Percentiles rank a stretch among this genome's conserved stretches.
phyloP scores from a whole-genome alignment of 2,888 invertebrate species.

The Pachycephus smyrnensis region DNA sequence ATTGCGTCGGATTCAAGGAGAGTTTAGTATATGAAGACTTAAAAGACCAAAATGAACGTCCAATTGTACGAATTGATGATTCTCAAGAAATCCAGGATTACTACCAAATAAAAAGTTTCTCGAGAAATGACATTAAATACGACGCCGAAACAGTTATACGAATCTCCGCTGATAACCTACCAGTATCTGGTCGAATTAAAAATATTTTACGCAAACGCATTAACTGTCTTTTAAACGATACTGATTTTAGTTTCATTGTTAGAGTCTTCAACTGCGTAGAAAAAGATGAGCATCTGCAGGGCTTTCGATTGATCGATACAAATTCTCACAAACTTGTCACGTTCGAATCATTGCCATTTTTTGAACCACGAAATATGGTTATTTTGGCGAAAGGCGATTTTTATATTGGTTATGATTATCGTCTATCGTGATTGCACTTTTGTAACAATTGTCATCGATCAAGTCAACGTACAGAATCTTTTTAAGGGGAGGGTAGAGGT shows the following conservation, averaged over 20 bases:
- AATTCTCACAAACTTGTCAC: background rate
- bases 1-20: constrained; percentile 1
- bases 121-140: constrained; percentile 5
- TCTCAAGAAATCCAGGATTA: constrained; percentile 7
- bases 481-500: no score
- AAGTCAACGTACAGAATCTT: no score
- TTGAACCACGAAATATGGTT: constrained; percentile 9
- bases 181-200: constrained; percentile 6
- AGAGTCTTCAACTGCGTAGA: constrained; percentile 1
- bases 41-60: background rate
- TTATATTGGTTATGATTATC: constrained; percentile 9
- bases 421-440: constrained; percentile 4
- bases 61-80: constrained; percentile 11
- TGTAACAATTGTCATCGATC: no score
- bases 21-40: background rate
- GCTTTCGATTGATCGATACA: constrained; percentile 5
- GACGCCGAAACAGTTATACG: constrained; percentile 4
- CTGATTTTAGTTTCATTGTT: constrained; percentile 12
- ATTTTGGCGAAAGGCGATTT: background rate
- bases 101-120: constrained; percentile 6
- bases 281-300: no score
- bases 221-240: background rate
- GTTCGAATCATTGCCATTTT: constrained; percentile 5
- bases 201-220: constrained; percentile 11
- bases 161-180: constrained; percentile 2